Conservation (phyloP, 35 echinoderm and acorn worm species). For the Acanthaster planci region DNA sequence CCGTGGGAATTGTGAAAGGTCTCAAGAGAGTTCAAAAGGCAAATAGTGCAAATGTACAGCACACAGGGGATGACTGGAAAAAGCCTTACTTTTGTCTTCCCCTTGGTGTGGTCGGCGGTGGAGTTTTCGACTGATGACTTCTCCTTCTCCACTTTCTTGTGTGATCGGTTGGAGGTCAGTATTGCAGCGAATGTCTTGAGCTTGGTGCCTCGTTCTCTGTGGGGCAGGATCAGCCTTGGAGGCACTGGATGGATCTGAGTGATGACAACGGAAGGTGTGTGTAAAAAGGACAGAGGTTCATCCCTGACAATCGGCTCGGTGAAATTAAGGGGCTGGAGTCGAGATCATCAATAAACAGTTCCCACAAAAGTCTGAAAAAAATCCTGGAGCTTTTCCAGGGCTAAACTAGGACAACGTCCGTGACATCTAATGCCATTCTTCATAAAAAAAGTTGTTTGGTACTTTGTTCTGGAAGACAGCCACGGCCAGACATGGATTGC, state of each 20-base stretch:
- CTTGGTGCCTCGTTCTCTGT: slow-evolving; percentile 88
- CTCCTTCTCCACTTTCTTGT: slow-evolving; percentile 56
- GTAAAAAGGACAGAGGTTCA: too few species aligned
- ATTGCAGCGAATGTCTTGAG: slow-evolving; percentile 89
- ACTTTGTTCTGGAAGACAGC: too few species aligned
- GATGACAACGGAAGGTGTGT: not conserved
- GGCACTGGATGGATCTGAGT: slow-evolving; percentile 56
- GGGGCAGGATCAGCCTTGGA: slow-evolving; percentile 78
- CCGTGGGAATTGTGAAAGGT: too few species aligned
- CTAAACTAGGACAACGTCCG: too few species aligned
- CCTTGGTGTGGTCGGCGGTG: slow-evolving; percentile 11
- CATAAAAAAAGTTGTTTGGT: too few species aligned
- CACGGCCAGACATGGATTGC: too few species aligned
- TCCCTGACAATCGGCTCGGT: not conserved
- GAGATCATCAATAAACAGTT: not conserved
- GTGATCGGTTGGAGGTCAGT: slow-evolving; percentile 62
- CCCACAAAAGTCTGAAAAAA: not conserved
- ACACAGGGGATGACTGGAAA: not conserved
- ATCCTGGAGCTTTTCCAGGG: too few species aligned
- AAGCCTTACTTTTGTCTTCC: slow-evolving; percentile 10
- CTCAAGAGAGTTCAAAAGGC: too few species aligned
- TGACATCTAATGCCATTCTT: too few species aligned
- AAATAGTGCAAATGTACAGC: too few species aligned
- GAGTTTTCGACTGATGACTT: slow-evolving; percentile 23
- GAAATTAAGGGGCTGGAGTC: not conserved